A percentile compares a stretch with the other conserved stretches of the same genome.
These are phyloP conservation scores for Pediacus dermestoides DNA, from an alignment of 2,888 invertebrate genomes.

Conservation along the genomic window DNA sequence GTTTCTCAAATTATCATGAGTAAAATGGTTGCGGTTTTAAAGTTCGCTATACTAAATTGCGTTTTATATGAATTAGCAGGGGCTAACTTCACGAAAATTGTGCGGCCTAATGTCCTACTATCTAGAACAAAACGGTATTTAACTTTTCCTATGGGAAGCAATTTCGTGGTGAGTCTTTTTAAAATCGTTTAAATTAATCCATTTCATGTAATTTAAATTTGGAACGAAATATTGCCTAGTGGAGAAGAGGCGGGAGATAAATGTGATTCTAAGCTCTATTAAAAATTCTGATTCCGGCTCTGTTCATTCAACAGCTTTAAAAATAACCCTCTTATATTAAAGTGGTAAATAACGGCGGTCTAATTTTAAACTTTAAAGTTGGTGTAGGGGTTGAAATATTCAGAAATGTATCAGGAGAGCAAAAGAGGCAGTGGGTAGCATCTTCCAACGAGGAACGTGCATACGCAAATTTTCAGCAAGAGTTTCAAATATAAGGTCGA, in stretches of 20 bases:
- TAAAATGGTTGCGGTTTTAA: conserved; percentile 14
- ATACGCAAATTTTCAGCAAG: too few relatives aligned
- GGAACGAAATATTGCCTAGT: too few relatives aligned
- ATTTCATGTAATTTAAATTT: not conserved
- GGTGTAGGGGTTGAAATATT: conserved; percentile 24
- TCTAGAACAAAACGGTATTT: conserved; percentile 52
- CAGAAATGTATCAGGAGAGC: conserved; percentile 19
- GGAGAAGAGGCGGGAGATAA: too few relatives aligned
- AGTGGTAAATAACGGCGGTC: too few relatives aligned
- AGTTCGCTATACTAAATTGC: conserved; percentile 11
- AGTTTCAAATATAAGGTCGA: too few relatives aligned
- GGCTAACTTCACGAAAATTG: conserved; percentile 20
- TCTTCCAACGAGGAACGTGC: too few relatives aligned
- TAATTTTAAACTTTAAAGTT: conserved; percentile 11
- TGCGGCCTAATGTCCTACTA: conserved; percentile 30
- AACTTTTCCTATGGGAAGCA: conserved; percentile 52
- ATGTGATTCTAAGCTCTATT: too few relatives aligned
- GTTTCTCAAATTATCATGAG: too few relatives aligned
- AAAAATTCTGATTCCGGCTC: too few relatives aligned
- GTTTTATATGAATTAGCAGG: conserved; percentile 9
- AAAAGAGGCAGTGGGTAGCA: conserved; percentile 7
- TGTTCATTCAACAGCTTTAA: too few relatives aligned
- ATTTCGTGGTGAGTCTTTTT: conserved; percentile 40
- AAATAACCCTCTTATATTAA: not conserved
- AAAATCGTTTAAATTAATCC: conserved; percentile 2